These are phyloP conservation scores for Telmatochromis sp. DNA, from an alignment of 2,113 vertebrate genomes.

Conservation along the genomic window DNA sequence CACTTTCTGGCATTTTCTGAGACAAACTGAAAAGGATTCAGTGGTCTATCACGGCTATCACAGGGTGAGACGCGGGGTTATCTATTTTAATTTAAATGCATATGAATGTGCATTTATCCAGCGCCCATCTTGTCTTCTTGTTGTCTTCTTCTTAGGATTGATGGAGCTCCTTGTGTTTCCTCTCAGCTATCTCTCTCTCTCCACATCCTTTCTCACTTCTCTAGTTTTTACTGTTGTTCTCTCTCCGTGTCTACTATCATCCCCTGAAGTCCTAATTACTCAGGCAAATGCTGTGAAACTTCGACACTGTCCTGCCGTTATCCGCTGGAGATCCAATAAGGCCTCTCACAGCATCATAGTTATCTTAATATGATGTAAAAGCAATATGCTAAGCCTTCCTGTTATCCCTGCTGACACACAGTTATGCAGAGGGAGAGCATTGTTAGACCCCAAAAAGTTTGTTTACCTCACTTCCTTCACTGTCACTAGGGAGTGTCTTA, in stretches of 20 bases:
- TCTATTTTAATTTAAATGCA: not conserved
- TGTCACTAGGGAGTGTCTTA: constrained; percentile 9
- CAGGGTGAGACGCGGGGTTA: not conserved
- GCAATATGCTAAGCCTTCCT: constrained; percentile 38
- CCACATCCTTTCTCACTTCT: not conserved
- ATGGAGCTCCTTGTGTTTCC: constrained; percentile 4
- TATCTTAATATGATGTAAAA: constrained; percentile 54
- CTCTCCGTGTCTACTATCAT: constrained; percentile 25
- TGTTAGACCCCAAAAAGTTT: constrained; percentile 31
- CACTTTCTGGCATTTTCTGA: not conserved
- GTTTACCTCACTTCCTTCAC: constrained; percentile 1
- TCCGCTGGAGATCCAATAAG: constrained; percentile 59
- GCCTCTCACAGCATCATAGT: constrained; percentile 41
- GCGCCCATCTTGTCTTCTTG: not conserved
- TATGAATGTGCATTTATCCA: not conserved
- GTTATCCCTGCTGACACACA: constrained; percentile 30
- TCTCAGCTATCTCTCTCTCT: not conserved
- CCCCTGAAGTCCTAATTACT: constrained; percentile 67
- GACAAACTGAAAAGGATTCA: not conserved
- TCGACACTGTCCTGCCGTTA: constrained; percentile 48
- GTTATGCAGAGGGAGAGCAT: constrained; percentile 3
- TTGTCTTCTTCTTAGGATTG: not conserved
- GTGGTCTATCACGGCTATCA: not conserved
- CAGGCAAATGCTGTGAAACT: constrained; percentile 53
- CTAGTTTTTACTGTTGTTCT: not conserved